Evolutionary conservation across 2,888 invertebrate genomes (phyloP), one percentile per base, ranked within the genome.

Genomic region (Mylabris sibirica): DNA sequence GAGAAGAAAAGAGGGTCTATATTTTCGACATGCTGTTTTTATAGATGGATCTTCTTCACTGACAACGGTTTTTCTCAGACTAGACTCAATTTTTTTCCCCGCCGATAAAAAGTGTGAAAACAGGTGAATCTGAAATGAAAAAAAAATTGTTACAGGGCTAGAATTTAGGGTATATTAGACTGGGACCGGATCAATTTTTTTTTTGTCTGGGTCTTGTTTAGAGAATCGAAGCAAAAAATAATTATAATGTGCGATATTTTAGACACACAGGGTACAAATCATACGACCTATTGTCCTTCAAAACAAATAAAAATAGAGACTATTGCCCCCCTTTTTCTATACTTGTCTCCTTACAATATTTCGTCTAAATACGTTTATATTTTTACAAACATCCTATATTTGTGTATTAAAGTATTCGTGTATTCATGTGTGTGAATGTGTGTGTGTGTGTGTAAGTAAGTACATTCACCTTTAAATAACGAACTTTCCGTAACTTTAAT

Each of bases 401-500:
- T 22, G 53, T 53, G 12, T 30, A n/a, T n/a, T n/a, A n/a, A n/a
- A n/a, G n/a, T n/a, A 30, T 30, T 4, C 30, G 8, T 8, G 8
- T 30, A 30, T 30, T 4, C 8, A 5, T 30, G 1, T 30, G 30
- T 30, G 30, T 30, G 1, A 30, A 8, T 30, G 0, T 30, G 8
- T 6, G 30, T 30, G 1, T 30, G 8, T 6, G 30, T 30, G 30
- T 6, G 8, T 30, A 24, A 24, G 24, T 24, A 53, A 67, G 69
- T 67, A 49, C 67, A 69, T 69, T 67, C 69, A 69, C 69, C 69
- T 67, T 67, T 69, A 67, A 49, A 24, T 53, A 53, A 69, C 67
- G 66, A 69, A 67, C 67, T 67, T 69, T 69, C 66, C 65, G 62
- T 60, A 68, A 68, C 59, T 68, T 63, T 68, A 65, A 68, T 66